phyloP scores from a whole-genome alignment of 2,888 invertebrate species.

The Platerodrilus igneus region DNA sequence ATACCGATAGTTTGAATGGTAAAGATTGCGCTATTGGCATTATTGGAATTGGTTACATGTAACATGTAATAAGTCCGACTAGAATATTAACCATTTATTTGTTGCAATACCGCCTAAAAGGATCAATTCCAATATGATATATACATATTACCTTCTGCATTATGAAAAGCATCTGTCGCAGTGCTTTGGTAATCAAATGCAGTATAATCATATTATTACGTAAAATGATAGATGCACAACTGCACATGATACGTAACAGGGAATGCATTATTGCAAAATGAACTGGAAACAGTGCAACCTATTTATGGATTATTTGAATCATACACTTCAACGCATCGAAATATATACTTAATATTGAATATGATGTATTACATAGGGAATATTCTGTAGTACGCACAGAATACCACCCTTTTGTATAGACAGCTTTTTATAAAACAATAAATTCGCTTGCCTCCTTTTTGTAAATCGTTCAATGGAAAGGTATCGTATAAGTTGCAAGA shows the following conservation, averaged over 20 bases:
- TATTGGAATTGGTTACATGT: too few relatives aligned
- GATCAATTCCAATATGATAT: too few relatives aligned
- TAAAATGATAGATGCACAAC: slow-evolving; percentile 31
- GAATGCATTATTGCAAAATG: slow-evolving; percentile 31
- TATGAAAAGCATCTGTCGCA: slow-evolving; percentile 16
- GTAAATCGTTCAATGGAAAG: too few relatives aligned
- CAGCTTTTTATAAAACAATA: neutral
- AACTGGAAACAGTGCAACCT: slow-evolving; percentile 31
- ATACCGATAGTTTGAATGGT: too few relatives aligned
- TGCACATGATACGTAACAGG: slow-evolving; percentile 29
- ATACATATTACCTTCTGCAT: too few relatives aligned
- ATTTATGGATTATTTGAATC: slow-evolving; percentile 35
- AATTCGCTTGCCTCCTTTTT: neutral
- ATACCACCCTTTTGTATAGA: too few relatives aligned
- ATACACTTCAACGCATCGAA: slow-evolving; percentile 26
- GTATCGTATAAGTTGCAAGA: neutral
- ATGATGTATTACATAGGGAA: slow-evolving; percentile 22
- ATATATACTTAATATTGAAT: slow-evolving; percentile 29
- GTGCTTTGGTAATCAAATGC: slow-evolving; percentile 16
- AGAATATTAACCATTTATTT: too few relatives aligned
- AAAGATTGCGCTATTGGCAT: too few relatives aligned
- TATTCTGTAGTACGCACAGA: too few relatives aligned
- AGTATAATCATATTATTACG: slow-evolving; percentile 20
- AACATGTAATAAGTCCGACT: too few relatives aligned
- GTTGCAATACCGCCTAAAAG: too few relatives aligned